These are phyloP conservation scores for Condylura cristata DNA, from an alignment of 2,113 vertebrate species.

Conservation along the genomic window DNA sequence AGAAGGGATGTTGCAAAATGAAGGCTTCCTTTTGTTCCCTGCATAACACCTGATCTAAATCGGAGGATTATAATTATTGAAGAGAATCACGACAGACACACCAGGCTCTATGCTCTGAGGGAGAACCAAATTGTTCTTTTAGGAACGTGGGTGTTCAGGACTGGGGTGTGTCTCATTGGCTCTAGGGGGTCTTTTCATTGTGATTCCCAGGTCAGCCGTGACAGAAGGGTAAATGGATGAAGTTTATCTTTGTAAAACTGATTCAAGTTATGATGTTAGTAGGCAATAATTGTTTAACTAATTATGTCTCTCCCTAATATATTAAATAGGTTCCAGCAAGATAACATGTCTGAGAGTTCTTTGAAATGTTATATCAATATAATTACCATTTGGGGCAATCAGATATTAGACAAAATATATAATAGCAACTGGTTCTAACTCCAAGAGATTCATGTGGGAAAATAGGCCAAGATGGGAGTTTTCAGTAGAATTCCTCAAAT, in stretches of 20 bases:
- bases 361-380: constrained; percentile 48
- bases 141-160: neutral
- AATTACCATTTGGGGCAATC: constrained; percentile 32
- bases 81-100: neutral
- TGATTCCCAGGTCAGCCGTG: neutral
- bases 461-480: neutral
- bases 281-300: constrained; percentile 52
- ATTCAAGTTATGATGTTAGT: constrained; percentile 54
- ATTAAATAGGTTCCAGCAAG: constrained; percentile 45
- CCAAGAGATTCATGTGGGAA: neutral
- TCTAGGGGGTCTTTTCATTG: neutral
- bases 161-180: neutral
- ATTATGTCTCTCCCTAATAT: neutral
- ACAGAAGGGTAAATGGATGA: neutral
- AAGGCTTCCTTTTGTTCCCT: constrained; percentile 51
- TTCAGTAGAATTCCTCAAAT: constrained; percentile 13
- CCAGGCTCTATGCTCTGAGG: neutral
- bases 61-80: neutral
- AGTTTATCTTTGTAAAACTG: neutral
- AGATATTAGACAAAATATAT: constrained; percentile 16
- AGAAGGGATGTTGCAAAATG: constrained; percentile 9
- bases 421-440: neutral
- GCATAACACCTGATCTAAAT: neutral
- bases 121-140: neutral
- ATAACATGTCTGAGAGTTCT: constrained; percentile 49